Base-by-base conservation (phyloP, 2,113 vertebrate genomes). In the Cariama cristata region DNA sequence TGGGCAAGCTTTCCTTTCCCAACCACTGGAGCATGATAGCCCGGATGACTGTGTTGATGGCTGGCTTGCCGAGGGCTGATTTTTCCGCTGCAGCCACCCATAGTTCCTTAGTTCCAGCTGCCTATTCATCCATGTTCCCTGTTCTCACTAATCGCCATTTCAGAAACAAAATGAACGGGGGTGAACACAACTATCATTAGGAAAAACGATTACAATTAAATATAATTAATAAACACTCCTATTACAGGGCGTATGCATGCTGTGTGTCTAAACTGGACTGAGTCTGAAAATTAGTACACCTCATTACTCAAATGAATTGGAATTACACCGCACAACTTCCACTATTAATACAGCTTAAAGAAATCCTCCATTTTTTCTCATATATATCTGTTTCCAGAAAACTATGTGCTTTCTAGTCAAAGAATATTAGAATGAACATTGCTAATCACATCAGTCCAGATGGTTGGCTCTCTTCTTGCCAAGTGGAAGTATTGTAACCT, bases 391-490 rank as follows among this genome's bases (percentile, higher is more conserved):
- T 97, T 92, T 95, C 87, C 94, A 87, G 69, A 91, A 96, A 94
- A 88, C 75, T 71, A 79, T 93, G 76, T 60, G 74, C 89, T 96
- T 97, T 96, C 94, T 95, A 96, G 94, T 96, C 93, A 94, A 94
- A 92, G 88, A 94, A 94, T 96, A 97, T 95, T 96, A 97, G 92
- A 96, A 97, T 92, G 94, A 96, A 97, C 97, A 93, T 71, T 86
- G 94, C 96, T 97, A 97, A 97, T 98, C 97, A 96, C 95, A 93
- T 96, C 94, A 97, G 96, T 91, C 95, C 97, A 97, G 97, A 97
- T 97, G 97, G 97, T 68, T 95, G 86, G 68, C 50, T 95, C 62
- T 94, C 90, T 94, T 93, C 92, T 90, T 97, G 97, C 96, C 97
- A 97, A 98, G 92, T 92, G 87, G 80, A 93, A 97, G 93, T 89